Conservation (phyloP, 2,888 invertebrate genomes). For the Morpho deidamia region DNA sequence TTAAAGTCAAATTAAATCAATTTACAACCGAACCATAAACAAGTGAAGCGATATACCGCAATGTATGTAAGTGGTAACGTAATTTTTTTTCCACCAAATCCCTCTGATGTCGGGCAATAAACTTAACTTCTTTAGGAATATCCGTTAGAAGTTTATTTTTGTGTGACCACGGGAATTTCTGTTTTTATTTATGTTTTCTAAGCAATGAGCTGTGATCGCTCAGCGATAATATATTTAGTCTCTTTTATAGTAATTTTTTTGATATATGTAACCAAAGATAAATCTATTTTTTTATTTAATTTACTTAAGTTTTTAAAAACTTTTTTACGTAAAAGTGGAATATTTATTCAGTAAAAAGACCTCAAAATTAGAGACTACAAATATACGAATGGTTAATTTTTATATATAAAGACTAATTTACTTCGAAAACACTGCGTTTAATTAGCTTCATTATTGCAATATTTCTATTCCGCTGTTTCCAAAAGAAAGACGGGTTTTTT, state of each 20-base stretch:
- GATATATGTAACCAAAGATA: not conserved
- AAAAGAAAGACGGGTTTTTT: too few relatives aligned
- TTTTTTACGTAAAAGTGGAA: too few relatives aligned
- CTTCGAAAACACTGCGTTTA: too few relatives aligned
- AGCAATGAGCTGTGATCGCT: constrained; percentile 7
- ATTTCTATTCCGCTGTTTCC: too few relatives aligned
- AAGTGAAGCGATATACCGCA: constrained; percentile 16
- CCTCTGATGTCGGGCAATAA: constrained; percentile 32
- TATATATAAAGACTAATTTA: too few relatives aligned
- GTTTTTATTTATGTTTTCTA: constrained; percentile 20
- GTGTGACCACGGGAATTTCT: constrained; percentile 26
- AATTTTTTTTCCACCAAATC: constrained; percentile 25
- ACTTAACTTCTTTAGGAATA: constrained; percentile 30
- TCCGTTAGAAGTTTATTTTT: constrained; percentile 36
- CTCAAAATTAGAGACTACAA: too few relatives aligned
- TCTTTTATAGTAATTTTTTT: not conserved
- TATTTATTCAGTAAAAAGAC: too few relatives aligned
- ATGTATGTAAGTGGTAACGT: constrained; percentile 25
- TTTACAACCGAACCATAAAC: constrained; percentile 11
- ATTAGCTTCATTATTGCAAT: too few relatives aligned
- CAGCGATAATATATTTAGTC: not conserved
- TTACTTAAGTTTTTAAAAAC: too few relatives aligned
- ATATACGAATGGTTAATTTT: too few relatives aligned
- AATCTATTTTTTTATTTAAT: too few relatives aligned
- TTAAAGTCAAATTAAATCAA: constrained; percentile 10